Evolutionary conservation across 2,797 vertebrate species (phyloP), one percentile per base, ranked within the genome.

Genomic region (Sebastes taczanowskii): DNA sequence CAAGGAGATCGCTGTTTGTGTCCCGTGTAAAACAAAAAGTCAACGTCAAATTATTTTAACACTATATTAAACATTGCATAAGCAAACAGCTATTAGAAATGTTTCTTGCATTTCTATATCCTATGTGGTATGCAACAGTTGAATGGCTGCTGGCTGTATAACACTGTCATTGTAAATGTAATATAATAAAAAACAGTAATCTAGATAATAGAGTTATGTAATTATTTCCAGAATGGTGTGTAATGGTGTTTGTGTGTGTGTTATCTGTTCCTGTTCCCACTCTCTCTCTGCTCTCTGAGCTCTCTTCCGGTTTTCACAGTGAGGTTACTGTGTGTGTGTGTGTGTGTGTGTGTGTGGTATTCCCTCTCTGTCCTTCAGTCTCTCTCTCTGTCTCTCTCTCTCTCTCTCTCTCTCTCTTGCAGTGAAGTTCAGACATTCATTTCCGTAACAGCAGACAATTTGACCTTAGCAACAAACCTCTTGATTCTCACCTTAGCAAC

Each of bases 391-490:
- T 34, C 30, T 61, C 10, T 74, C 67, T 38, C 14, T 46, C 49
- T 59, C 27, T 63, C 60, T 63, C 8, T 42, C 67, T 74, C 14
- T 60, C 58, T 84, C 58, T 84, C 63, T 77, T 2, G 49, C 46
- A 74, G 56, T 34, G 53, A 34, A 23, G 69, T 77, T 86, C 74
- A 79, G 83, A 84, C 86, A 68, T 78, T 81, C 7, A 78, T 92
- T 91, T 86, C 87, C 34, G n/a, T 83, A 74, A 88, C 84, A 77
- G 79, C 77, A 89, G 77, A 88, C 88, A 82, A 74, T 88, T 80
- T 90, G 86, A 91, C 82, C 87, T 86, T 82, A 86, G 89, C 81
- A 90, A 86, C 85, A 87, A 72, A 88, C 80, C 82, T 87, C 84
- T 75, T 6, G 62, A 83, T 74, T 89, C 80, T 76, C 61, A 74